Percentiles rank a stretch among this genome's conserved stretches.
Evolutionary conservation across 2,113 vertebrate genomes (phyloP).

Genomic region (Dicrurus megarhynchus): DNA sequence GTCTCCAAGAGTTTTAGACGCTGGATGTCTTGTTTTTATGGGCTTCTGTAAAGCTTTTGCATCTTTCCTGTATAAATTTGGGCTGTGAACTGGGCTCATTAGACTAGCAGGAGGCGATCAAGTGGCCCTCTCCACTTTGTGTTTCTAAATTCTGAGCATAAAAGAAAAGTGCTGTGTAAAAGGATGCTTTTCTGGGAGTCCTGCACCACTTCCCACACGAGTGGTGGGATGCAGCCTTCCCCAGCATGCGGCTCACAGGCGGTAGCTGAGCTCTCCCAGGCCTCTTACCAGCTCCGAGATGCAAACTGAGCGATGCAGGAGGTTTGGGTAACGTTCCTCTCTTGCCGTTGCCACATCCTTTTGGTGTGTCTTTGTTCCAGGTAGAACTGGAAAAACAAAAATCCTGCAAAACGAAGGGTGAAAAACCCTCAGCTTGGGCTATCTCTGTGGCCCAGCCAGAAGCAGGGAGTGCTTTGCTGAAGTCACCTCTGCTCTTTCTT

Average conservation of each 20-base stretch:
- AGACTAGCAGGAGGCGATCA: slow-evolving; percentile 2
- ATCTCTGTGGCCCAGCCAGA: background rate
- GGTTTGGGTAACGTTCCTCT: background rate
- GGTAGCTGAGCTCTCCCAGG: background rate
- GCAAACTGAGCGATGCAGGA: background rate
- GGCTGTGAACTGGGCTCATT: background rate
- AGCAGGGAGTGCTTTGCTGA: background rate
- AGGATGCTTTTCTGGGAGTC: background rate
- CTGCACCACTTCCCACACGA: background rate
- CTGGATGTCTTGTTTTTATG: background rate
- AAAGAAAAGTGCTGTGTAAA: background rate
- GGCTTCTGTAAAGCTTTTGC: background rate
- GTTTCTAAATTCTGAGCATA: background rate
- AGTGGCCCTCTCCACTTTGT: background rate
- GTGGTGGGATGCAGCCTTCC: background rate
- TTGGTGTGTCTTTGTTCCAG: background rate
- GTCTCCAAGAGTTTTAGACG: background rate
- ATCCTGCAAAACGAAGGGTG: background rate
- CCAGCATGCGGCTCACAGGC: rapidly evolving
- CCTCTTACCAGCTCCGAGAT: background rate
- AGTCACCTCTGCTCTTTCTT: background rate
- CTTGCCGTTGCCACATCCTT: background rate
- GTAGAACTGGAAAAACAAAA: background rate
- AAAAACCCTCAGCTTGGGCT: background rate
- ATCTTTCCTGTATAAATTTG: background rate